These are phyloP conservation scores for Athalia cordata DNA, from an alignment of 2,888 invertebrate species.

Conservation along the genomic window DNA sequence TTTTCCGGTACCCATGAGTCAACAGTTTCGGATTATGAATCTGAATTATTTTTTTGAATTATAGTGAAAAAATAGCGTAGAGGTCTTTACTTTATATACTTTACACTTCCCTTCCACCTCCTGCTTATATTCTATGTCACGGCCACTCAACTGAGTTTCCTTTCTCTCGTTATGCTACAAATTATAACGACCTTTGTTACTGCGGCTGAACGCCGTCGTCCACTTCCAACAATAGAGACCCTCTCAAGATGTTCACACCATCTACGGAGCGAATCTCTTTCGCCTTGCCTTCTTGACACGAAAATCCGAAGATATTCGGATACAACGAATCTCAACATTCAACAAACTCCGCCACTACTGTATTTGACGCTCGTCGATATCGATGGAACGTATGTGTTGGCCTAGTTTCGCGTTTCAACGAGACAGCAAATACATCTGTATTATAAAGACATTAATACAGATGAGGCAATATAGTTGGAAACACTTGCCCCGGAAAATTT, in stretches of 20 bases:
- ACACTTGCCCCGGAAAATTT: too few relatives aligned
- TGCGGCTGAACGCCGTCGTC: slow-evolving; percentile 18
- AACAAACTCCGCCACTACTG: neutral
- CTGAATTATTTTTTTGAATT: too few relatives aligned
- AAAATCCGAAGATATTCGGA: slow-evolving; percentile 24
- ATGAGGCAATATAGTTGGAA: neutral
- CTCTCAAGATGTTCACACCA: slow-evolving; percentile 26
- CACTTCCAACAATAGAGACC: slow-evolving; percentile 35
- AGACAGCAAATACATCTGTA: neutral
- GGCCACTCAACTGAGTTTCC: slow-evolving; percentile 28
- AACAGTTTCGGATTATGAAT: too few relatives aligned
- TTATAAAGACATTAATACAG: slow-evolving; percentile 1
- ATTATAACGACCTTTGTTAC: slow-evolving; percentile 40
- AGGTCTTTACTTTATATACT: too few relatives aligned
- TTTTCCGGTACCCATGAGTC: too few relatives aligned
- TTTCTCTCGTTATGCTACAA: slow-evolving; percentile 23
- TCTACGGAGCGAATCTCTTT: slow-evolving; percentile 8
- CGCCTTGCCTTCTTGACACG: slow-evolving; percentile 23
- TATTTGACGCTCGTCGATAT: slow-evolving; percentile 12
- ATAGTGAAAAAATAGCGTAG: neutral
- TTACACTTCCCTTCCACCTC: too few relatives aligned
- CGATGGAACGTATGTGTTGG: slow-evolving; percentile 6
- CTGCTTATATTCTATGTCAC: neutral
- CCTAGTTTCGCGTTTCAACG: slow-evolving; percentile 17
- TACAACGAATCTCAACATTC: neutral